Conservation (phyloP, 1,140 invertebrate genomes). For the Centruroides sculpturatus region DNA sequence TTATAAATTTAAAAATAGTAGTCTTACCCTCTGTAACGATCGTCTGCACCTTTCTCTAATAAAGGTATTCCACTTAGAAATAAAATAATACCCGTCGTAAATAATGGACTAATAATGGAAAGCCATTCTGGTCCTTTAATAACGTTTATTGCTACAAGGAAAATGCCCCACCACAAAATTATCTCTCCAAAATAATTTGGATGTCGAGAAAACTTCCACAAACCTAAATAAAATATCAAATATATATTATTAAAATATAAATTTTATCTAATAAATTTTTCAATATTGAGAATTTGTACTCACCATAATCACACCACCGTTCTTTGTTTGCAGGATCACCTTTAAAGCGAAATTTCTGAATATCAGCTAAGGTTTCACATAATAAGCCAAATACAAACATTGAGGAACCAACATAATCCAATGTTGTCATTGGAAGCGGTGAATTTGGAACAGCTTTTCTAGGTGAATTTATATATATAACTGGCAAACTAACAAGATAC, state of each 20-base stretch:
- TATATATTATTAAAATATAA: background rate
- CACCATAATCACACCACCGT: conserved; percentile 73
- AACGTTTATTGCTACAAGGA: conserved; percentile 71
- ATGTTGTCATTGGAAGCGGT: conserved; percentile 56
- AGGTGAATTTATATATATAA: conserved; percentile 82
- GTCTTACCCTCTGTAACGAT: conserved; percentile 69
- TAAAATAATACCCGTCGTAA: conserved; percentile 72
- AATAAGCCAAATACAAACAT: conserved; percentile 69
- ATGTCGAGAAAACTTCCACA: conserved; percentile 43
- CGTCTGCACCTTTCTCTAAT: conserved; percentile 67
- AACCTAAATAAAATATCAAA: conserved; percentile 35
- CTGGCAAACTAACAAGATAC: conserved; percentile 75
- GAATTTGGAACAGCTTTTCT: conserved; percentile 38
- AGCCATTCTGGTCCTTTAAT: conserved; percentile 56
- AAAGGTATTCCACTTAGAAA: conserved; percentile 75
- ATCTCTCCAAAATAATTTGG: conserved; percentile 88
- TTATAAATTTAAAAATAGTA: background rate
- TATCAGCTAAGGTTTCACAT: conserved; percentile 74
- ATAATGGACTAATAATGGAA: conserved; percentile 42
- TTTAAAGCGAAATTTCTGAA: conserved; percentile 79
- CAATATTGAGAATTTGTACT: conserved; percentile 3
- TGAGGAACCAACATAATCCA: conserved; percentile 67
- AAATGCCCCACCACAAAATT: conserved; percentile 83
- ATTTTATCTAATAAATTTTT: too few species aligned
- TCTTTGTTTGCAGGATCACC: conserved; percentile 71